Base-by-base conservation (phyloP, 2,888 invertebrate genomes). In the Cephus rjabovi region DNA sequence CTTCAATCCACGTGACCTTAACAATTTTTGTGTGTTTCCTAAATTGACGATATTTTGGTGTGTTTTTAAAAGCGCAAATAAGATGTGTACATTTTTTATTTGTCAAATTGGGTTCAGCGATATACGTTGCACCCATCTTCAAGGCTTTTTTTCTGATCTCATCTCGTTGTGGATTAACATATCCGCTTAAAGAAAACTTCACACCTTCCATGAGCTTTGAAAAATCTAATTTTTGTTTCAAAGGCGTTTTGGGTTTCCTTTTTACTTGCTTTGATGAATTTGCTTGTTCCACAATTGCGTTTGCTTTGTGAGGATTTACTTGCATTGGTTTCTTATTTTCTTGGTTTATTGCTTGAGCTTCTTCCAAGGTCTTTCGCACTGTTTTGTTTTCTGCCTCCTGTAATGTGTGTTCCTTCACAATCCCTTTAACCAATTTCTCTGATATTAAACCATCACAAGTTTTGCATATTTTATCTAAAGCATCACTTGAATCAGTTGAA, bases 21-120 rank as follows among this genome's bases (percentile, higher is more conserved):
- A 91, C 87, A 77, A 91, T 90, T 80, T 90, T 91, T 6, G 85
- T 81, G 69, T 86, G 86, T 30, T 86, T 86, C 56, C 87, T 87
- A 4, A 91, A 80, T 77, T 89, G 87, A 40, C 88, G 87, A 71
- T 80, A 86, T 73, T 91, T 91, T 6, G 91, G 91, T n/a, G 91
- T 91, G 79, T 91, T 91, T 80, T 87, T 88, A 71, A 91, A 91
- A 37, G 91, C 91, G 82, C 91, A 91, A 15, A 91, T 86, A 15
- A 91, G 83, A 82, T 91, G 88, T 40, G 89, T 89, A 56, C 91
- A 91, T 77, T 81, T 86, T 33, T 88, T 89, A 78, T 87, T 86
- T 15, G 86, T 89, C 6, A 85, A 86, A 77, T 91, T 88, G 6
- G 90, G 90, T 85, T 91, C 83, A 4, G 87, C 88, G 69, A 90